phyloP scores from a whole-genome alignment of 2,888 invertebrate genomes.

The Nomada goodeniana region DNA sequence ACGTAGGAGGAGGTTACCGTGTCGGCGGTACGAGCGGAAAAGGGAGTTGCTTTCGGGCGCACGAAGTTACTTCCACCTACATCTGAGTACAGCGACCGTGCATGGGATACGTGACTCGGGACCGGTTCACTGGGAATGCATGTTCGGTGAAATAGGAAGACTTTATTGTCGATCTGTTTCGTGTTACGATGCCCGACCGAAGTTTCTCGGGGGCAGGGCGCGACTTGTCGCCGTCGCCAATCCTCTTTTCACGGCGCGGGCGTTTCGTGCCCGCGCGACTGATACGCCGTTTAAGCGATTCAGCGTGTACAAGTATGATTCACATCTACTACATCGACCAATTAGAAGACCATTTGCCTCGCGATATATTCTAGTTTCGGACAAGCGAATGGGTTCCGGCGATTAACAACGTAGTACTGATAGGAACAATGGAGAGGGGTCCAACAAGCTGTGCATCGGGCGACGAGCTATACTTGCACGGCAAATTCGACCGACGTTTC shows the following conservation, averaged over 20 bases:
- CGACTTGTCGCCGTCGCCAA: neutral
- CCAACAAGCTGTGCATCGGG: constrained; percentile 16
- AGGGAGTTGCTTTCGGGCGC: constrained; percentile 52
- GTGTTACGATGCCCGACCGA: constrained; percentile 2
- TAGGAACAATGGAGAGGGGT: constrained; percentile 30
- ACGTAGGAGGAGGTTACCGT: constrained; percentile 37
- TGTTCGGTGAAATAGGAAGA: constrained; percentile 38
- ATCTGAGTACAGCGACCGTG: constrained; percentile 49
- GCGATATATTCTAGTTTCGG: neutral
- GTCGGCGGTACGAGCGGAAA: constrained; percentile 36
- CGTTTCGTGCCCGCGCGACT: neutral
- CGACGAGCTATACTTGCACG: constrained; percentile 35
- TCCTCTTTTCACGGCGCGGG: neutral
- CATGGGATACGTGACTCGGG: constrained; percentile 59
- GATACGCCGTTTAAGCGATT: neutral
- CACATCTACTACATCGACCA: too few relatives aligned
- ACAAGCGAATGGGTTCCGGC: neutral
- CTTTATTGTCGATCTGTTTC: constrained; percentile 45
- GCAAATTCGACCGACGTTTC: constrained; percentile 59
- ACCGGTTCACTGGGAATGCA: constrained; percentile 41
- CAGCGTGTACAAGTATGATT: too few relatives aligned
- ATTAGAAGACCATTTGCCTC: neutral
- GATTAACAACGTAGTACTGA: neutral
- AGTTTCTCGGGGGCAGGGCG: neutral
- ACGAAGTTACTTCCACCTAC: constrained; percentile 47